Percentiles rank a stretch among this genome's conserved stretches.
These are phyloP conservation scores for Nycticebus coucang DNA, from an alignment of 2,113 vertebrate species.

Conservation along the genomic window DNA sequence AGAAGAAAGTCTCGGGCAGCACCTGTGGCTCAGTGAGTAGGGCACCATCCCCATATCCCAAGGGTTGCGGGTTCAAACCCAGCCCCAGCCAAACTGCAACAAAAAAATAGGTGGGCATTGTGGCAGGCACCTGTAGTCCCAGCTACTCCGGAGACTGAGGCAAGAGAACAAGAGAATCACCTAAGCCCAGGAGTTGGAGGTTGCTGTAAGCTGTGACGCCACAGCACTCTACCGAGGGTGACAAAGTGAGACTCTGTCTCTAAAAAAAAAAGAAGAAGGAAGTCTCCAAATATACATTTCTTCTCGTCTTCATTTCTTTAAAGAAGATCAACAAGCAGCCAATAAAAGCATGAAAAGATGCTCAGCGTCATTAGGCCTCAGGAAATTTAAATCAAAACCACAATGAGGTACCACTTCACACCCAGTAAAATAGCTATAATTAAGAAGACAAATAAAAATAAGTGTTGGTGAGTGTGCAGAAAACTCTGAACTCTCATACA, in stretches of 20 bases:
- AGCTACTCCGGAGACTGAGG: too few species aligned
- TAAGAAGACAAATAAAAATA: not conserved
- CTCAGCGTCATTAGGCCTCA: not conserved
- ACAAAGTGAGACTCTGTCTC: too few species aligned
- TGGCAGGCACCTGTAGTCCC: too few species aligned
- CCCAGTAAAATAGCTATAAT: not conserved
- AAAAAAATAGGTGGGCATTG: too few species aligned
- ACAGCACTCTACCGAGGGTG: too few species aligned
- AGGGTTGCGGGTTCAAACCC: too few species aligned
- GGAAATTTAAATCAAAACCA: slow-evolving; percentile 5
- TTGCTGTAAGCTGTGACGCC: too few species aligned
- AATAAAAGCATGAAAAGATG: not conserved
- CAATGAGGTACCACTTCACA: not conserved
- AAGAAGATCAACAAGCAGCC: not conserved
- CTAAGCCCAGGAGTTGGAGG: too few species aligned
- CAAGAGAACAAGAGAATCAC: too few species aligned
- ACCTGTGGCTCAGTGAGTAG: too few species aligned
- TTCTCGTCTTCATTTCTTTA: not conserved
- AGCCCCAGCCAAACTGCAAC: too few species aligned
- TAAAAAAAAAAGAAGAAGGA: not conserved
- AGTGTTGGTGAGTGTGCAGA: not conserved
- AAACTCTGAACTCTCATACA: not conserved
- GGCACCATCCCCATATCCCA: too few species aligned
- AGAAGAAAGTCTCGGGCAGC: not conserved
- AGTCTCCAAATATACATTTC: not conserved